Evolutionary conservation across 2,888 invertebrate species (phyloP).

Genomic region (Troilus luridus): DNA sequence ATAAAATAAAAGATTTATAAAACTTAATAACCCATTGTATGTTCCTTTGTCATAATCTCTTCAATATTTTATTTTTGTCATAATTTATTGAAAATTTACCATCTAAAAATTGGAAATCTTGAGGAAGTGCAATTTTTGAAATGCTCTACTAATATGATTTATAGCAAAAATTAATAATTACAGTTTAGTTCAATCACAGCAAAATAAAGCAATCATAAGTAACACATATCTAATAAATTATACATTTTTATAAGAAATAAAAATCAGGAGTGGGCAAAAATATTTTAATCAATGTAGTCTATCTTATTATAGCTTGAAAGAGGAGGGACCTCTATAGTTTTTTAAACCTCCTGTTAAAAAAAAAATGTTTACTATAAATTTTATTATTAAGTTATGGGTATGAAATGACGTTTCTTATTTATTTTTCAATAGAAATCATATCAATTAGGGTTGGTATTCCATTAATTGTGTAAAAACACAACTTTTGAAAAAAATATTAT

Average conservation of each 20-base stretch:
- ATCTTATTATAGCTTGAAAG: not conserved
- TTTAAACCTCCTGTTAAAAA: no score
- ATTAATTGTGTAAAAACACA: no score
- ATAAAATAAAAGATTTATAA: conserved; percentile 44
- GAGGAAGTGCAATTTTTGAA: not conserved
- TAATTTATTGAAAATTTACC: conserved; percentile 39
- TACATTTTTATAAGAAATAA: not conserved
- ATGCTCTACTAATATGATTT: not conserved
- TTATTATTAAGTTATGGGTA: no score
- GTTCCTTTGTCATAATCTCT: not conserved
- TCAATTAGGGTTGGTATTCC: no score
- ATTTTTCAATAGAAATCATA: no score
- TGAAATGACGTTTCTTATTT: no score
- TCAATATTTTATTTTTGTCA: not conserved
- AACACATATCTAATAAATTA: not conserved
- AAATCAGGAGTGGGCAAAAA: conserved; percentile 15
- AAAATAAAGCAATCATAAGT: not conserved
- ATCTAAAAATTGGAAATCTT: not conserved
- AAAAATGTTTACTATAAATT: no score
- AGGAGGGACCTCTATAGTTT: no score
- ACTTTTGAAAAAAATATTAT: no score
- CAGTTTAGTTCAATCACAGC: not conserved
- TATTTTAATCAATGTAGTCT: not conserved
- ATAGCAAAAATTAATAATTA: not conserved
- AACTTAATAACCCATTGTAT: not conserved